phyloP scores from a whole-genome alignment of 2,797 vertebrate species.

The Melopsittacus undulatus region DNA sequence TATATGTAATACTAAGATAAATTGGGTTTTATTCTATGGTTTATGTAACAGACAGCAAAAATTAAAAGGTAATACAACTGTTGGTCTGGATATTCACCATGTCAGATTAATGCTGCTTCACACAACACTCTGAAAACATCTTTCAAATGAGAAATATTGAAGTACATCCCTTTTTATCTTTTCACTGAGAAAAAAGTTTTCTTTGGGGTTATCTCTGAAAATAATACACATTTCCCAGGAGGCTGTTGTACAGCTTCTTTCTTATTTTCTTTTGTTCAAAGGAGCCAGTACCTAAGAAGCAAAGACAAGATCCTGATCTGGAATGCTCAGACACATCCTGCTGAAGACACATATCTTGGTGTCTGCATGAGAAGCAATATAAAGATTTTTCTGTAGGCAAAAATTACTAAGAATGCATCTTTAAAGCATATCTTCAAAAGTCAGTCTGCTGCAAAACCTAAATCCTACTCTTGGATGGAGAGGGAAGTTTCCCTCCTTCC shows the following conservation, averaged over 20 bases:
- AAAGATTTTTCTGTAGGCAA: background rate
- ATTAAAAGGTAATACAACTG: background rate
- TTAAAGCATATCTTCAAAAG: background rate
- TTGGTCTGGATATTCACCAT: background rate
- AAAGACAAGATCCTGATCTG: background rate
- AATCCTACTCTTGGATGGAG: background rate
- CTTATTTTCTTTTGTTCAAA: background rate
- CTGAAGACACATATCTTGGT: background rate
- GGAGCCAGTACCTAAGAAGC: background rate
- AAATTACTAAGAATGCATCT: background rate
- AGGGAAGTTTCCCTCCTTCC: background rate
- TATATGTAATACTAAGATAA: background rate
- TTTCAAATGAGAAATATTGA: background rate
- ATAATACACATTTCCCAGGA: background rate
- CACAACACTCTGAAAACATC: background rate
- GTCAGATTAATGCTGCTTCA: background rate
- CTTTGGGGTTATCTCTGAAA: background rate
- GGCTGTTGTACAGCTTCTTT: background rate
- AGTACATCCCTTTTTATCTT: background rate
- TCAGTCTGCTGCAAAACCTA: background rate
- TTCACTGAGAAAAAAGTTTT: background rate
- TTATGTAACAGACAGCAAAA: background rate
- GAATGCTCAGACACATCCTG: background rate
- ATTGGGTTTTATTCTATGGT: background rate
- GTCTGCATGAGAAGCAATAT: background rate